Conservation (phyloP, 2,888 invertebrate species). For the Heliconius sara region DNA sequence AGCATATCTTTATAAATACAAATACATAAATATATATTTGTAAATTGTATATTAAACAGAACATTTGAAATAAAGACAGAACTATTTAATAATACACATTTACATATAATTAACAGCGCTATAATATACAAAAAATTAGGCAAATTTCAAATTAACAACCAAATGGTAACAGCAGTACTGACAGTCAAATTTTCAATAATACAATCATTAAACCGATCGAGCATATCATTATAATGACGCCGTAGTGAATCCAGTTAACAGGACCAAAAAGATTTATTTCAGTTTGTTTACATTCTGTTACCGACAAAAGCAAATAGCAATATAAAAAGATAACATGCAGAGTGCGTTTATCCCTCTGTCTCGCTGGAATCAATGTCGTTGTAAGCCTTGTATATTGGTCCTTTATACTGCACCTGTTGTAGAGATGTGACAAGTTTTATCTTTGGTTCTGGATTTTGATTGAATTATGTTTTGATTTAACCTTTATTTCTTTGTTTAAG, state of each 20-base stretch:
- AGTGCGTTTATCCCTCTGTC: slow-evolving; percentile 30
- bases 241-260: slow-evolving; percentile 1
- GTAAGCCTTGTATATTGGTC: slow-evolving; percentile 31
- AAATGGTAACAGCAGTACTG: slow-evolving; percentile 16
- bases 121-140: slow-evolving; percentile 17
- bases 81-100: too few relatives aligned
- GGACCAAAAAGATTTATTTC: slow-evolving; percentile 21
- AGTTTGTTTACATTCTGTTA: not conserved
- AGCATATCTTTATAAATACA: too few relatives aligned
- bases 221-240: slow-evolving; percentile 27
- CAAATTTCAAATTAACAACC: slow-evolving; percentile 16
- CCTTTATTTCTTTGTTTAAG: not conserved
- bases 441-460: slow-evolving; percentile 1
- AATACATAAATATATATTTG: too few relatives aligned
- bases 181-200: slow-evolving; percentile 15
- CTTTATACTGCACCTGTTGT: slow-evolving; percentile 34
- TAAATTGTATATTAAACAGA: too few relatives aligned
- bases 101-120: not conserved
- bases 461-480: not conserved
- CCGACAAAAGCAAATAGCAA: slow-evolving; percentile 21
- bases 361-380: slow-evolving; percentile 36
- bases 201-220: slow-evolving; percentile 30
- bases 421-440: slow-evolving; percentile 27
- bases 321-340: slow-evolving; percentile 29
- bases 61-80: too few relatives aligned